Percentiles rank a stretch among this genome's conserved stretches.
Evolutionary conservation across 2,113 vertebrate genomes (phyloP).

Genomic region (Cacatua alba): DNA sequence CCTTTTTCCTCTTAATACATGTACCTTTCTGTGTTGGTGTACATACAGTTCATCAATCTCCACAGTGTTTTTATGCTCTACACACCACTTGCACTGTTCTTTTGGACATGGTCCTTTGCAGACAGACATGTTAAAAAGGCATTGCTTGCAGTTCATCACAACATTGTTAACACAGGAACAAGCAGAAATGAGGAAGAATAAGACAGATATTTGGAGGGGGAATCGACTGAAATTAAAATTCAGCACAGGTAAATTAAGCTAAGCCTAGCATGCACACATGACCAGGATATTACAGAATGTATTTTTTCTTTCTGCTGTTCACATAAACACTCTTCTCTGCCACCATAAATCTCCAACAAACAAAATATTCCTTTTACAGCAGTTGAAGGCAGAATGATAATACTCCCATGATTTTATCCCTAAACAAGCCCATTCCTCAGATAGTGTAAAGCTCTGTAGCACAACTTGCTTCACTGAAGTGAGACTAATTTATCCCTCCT

Average conservation of each 20-base stretch:
- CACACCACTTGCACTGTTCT: not conserved
- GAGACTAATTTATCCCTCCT: not conserved
- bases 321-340: not conserved
- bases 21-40: fast-evolving
- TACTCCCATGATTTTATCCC: not conserved
- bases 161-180: not conserved
- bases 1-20: not conserved
- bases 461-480: conserved; percentile 1
- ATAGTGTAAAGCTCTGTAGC: not conserved
- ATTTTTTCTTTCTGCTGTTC: not conserved
- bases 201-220: not conserved
- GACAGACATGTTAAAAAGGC: not conserved
- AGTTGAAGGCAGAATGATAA: not conserved
- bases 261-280: not conserved
- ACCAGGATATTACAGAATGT: not conserved
- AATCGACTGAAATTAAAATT: not conserved
- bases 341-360: not conserved
- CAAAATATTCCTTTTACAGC: conserved; percentile 3
- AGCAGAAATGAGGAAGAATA: not conserved
- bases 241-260: conserved; percentile 4
- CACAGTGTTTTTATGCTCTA: not conserved
- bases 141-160: not conserved
- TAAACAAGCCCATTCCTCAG: not conserved
- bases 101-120: not conserved
- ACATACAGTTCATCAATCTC: not conserved